Evolutionary conservation across 2,113 vertebrate genomes (phyloP), one percentile per base, ranked within the genome.

Genomic region (Neotragus pygmaeus): DNA sequence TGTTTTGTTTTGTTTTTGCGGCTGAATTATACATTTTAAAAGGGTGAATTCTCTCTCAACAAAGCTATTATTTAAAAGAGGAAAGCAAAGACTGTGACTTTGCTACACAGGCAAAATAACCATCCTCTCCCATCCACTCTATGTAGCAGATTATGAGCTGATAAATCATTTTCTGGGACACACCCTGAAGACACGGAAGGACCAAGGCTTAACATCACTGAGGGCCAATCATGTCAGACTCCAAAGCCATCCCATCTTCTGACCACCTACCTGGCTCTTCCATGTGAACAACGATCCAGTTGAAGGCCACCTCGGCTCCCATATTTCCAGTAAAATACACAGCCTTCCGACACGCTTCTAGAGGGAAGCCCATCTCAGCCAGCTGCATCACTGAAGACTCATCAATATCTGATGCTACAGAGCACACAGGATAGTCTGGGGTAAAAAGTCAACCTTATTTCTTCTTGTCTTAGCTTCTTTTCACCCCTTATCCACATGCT

Each of bases 281-380:
- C 99, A 99, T 99, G 98, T 99, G 99, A n/a, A 99, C 99, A 98
- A 99, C 99, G 98, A 99, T 99, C 99, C 99, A 99, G 99, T 99
- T 99, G 98, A 99, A 99, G 98, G 99, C 99, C 75, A 99, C 99
- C 98, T 99, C 99, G 0, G 99, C 99, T 43, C 99, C 99, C 99
- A 99, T 99, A 98, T 99, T 99, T 96, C 99, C 99, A 12, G 99
- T 99, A 88, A 99, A 99, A 98, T 99, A 99, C 70, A 99, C 99
- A 0, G 99, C 99, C 98, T 99, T 99, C 98, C 99, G 99, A 96
- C 99, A 99, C 0, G 99, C 99, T 98, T 99, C 99, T 84, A 99
- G 95, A 2, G 99, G 99, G 94, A 99, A 99, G 25, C 99, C 99
- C 99, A 99, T 99, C 98, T 99, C 99, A 1, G 99, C 99, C 98